Evolutionary conservation across 2,888 invertebrate genomes (phyloP), one percentile per base, ranked within the genome.

Genomic region (Drosophila setosimentum): DNA sequence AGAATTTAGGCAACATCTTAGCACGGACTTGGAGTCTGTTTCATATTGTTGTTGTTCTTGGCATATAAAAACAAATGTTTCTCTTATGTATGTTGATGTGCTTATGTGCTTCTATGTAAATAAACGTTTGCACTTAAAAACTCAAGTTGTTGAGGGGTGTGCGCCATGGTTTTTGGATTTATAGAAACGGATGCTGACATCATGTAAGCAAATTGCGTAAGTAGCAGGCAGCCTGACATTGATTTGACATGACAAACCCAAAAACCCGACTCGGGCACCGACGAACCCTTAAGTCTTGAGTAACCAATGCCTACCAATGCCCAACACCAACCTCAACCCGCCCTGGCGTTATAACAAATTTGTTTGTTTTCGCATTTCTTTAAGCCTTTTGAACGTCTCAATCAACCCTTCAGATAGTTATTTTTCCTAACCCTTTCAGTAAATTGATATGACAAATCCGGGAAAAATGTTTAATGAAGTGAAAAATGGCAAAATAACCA

Each of bases 401-500:
- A 85, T 85, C 85, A 89, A 85, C 85, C 85, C 77, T 69, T 64
- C 65, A 70, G 73, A 75, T 51, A 76, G 11, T 27, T 70, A 66
- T 72, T 63, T 55, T 55, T 37, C n/a, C 16, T 78, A 90, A 81
- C 88, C 87, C 87, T 83, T 87, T 81, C 70, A 78, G 78, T 83
- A 83, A 85, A 87, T 82, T 87, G 91, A 91, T 91, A 90, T 85
- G 85, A 85, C 87, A 85, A 87, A 81, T 77, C 78, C 76, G 73
- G 72, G 76, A 72, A 82, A 84, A 84, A 76, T 75, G 81, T 91
- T 91, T 87, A 91, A 91, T 91, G 92, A 91, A 91, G 91, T 92
- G 91, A 90, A 92, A 92, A 91, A 92, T 91, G 91, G 91, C 92
- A 77, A 91, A 91, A 92, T 92, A 91, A 92, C 92, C 91, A 92